phyloP scores from a whole-genome alignment of 2,888 invertebrate genomes.

The Spatulosminthurus flaviceps region DNA sequence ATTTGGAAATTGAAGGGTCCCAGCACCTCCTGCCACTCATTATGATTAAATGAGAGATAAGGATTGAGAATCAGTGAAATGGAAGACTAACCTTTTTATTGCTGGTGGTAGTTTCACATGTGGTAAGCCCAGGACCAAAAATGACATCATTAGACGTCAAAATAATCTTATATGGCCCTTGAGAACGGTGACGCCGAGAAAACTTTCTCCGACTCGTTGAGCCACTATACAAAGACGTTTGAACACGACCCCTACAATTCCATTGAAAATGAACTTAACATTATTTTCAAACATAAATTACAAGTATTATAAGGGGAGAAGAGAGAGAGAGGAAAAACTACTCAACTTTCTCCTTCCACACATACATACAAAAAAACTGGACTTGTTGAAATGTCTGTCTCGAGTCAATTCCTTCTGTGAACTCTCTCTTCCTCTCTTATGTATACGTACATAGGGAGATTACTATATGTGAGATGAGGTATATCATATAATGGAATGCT shows the following conservation, averaged over 20 bases:
- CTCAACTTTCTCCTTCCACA: not conserved
- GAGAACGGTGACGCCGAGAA: constrained; percentile 57
- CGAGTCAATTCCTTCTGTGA: no score
- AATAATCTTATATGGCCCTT: constrained; percentile 62
- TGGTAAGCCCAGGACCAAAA: constrained; percentile 50
- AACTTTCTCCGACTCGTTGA: constrained; percentile 39
- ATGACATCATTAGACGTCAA: constrained; percentile 60
- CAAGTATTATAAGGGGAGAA: constrained; percentile 2
- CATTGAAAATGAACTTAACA: constrained; percentile 2
- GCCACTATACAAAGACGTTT: constrained; percentile 31
- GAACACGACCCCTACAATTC: constrained; percentile 39
- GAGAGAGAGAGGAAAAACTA: not conserved
- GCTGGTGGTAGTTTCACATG: constrained; percentile 40
- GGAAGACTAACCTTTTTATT: constrained; percentile 46
- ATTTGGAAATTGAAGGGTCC: not conserved
- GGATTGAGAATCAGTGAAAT: constrained; percentile 25
- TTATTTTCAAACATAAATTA: constrained; percentile 16
- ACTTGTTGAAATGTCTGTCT: not conserved
- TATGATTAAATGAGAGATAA: not conserved
- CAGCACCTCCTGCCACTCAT: not conserved
- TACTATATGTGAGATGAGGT: no score
- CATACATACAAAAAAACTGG: no score
- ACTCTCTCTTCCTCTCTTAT: no score
- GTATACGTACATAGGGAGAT: no score
- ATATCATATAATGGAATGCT: not conserved